Evolutionary conservation across 2,888 invertebrate species (phyloP), one percentile per base, ranked within the genome.

Genomic region (Alloplasta piceator): DNA sequence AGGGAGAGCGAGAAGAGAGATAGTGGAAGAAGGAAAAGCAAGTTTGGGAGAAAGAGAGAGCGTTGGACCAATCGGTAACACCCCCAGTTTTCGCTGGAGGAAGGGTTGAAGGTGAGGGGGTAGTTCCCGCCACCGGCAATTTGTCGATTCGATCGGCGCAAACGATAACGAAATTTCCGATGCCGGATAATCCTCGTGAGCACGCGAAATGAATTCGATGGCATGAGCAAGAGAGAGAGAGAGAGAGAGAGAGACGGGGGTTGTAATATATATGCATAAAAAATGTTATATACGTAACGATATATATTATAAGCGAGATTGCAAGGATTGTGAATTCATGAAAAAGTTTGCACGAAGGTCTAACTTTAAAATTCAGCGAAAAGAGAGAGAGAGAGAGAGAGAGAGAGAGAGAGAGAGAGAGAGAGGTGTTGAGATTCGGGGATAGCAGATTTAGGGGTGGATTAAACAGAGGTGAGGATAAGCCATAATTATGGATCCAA

Each of bases 101-200:
- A 66, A 16, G 63, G 76, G 63, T 41, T 55, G n/a, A n/a, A n/a
- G n/a, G n/a, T n/a, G n/a, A 46, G 66, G 81, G 78, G 70, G 73
- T 55, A 50, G 78, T 74, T 60, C 70, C 63, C 74, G 74, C 82
- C 75, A 83, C 71, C 84, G 83, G 83, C 86, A 86, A 87, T 87
- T 87, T 87, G 87, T 84, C 85, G 84, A 84, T 86, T 85, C 84
- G 86, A 87, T 87, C 87, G 85, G 78, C 83, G 84, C 82, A 74
- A 80, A 66, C 83, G 87, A 86, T 87, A 87, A 87, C 85, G 84
- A 85, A 85, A 85, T 85, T 85, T 82, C 76, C 85, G 82, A 86
- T 85, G 82, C 78, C 61, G 83, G 82, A 84, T 86, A 85, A 86
- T 86, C 85, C 85, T 73, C 77, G 81, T 78, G 78, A 83, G 82